These are phyloP conservation scores for Lagopus leucura DNA, from an alignment of 2,113 vertebrate species.

Conservation along the genomic window DNA sequence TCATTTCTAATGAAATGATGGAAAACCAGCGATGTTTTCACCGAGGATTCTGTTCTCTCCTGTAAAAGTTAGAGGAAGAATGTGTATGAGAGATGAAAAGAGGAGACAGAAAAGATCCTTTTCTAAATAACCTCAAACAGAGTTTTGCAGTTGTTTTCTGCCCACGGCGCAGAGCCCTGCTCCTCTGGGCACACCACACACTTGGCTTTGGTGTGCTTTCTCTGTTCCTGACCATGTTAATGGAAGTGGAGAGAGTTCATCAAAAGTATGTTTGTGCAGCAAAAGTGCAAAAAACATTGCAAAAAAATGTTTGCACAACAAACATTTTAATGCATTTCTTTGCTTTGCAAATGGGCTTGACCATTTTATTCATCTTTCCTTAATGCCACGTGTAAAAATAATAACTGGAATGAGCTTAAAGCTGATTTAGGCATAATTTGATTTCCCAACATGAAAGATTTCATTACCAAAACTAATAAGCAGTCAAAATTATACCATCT, in stretches of 20 bases:
- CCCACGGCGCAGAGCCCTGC: background rate
- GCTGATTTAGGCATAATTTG: background rate
- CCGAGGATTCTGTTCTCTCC: background rate
- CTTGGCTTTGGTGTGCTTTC: background rate
- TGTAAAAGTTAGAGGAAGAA: background rate
- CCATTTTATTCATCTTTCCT: background rate
- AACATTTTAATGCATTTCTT: background rate
- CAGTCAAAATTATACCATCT: background rate
- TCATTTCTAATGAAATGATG: constrained; percentile 53
- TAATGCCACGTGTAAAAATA: background rate
- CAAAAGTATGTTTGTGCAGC: constrained; percentile 16
- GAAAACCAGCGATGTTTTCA: constrained; percentile 35
- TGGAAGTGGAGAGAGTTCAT: background rate
- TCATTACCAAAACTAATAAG: background rate
- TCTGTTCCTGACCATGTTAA: background rate
- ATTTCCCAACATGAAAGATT: background rate
- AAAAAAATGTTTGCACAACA: background rate
- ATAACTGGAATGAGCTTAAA: background rate
- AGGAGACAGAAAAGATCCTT: background rate
- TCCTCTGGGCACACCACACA: background rate
- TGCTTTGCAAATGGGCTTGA: background rate
- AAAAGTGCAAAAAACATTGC: too few relatives aligned
- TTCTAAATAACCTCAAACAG: background rate
- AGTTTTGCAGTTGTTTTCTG: background rate
- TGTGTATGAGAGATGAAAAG: background rate